Base-by-base conservation (phyloP, 1,140 invertebrate genomes). In the Ganaspis sp. region DNA sequence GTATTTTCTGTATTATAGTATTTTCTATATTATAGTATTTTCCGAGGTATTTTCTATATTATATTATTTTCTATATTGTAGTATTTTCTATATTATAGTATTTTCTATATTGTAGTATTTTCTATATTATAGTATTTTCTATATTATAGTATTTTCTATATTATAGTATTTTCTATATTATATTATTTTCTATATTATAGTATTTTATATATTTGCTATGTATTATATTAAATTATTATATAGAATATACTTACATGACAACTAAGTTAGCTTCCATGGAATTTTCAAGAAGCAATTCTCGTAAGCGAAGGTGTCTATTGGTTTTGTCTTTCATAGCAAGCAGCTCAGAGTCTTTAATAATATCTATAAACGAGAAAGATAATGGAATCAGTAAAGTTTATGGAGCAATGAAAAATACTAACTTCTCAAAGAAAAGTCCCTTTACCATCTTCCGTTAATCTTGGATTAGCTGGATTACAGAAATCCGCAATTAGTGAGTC, bases 291-390 rank as follows among this genome's bases (percentile, higher is more conserved):
- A 99, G 92, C 54, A 98, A 91, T 89, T 99, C 98, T 70, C 97
- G 92, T 58, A 99, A 90, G 34, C 97, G 94, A 69, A 99, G 93
- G 88, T 99, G 97, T 15, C 98, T 93, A 88, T 97, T 96, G 5
- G 97, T 98, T 91, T 98, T 98, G 79, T 98, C 96, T 86, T 95
- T 96, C 78, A 98, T 94, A 0, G 96, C 94, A 34, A 96, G 79
- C 71, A 98, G 88, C 87, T 99, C 97, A 9, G 96, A 94, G 76
- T 97, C 96, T 19, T 94, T 95, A n/a, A 98, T 94, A 19, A 92
- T 87, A 49, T 92, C 95, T 95, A 80, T n/a, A 90, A 90, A 72
- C 79, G 37, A 79, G 29, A 76, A 53, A 21, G 4, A 34, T 17
- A 49, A 80, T 70, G 42, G 0, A 73, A 69, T 72, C 58, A 74